These are phyloP conservation scores for Aplysina aerophoba DNA, from an alignment of 37 sponge, comb jelly and placozoan genomes.

Conservation along the genomic window DNA sequence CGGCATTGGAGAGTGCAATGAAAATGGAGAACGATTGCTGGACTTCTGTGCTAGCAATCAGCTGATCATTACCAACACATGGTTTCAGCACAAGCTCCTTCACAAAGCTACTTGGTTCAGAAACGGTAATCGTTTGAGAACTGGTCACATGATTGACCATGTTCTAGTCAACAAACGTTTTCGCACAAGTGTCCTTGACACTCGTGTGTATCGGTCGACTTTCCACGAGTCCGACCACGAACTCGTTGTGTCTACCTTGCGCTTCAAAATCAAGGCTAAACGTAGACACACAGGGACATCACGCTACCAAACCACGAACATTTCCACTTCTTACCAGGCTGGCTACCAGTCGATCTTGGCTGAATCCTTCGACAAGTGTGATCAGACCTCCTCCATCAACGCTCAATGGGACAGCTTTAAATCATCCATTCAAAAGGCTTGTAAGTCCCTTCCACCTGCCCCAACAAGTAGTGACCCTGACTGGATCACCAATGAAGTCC, in stretches of 20 bases:
- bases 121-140: not conserved
- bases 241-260: not conserved
- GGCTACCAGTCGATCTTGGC: not conserved
- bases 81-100: conserved; percentile 13
- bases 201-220: conserved; percentile 16
- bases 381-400: not conserved
- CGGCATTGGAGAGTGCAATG: conserved; percentile 23
- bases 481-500: conserved; percentile 12
- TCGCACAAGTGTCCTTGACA: conserved; percentile 1
- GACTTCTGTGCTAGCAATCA: conserved; percentile 30
- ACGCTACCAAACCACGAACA: not conserved
- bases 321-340: not conserved
- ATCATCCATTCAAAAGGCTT: no score
- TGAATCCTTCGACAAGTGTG: not conserved
- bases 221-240: conserved; percentile 10
- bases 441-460: not conserved
- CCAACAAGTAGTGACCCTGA: not conserved
- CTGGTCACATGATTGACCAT: conserved; percentile 26
- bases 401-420: not conserved
- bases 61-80: conserved; percentile 1
- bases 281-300: not conserved
- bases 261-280: conserved; percentile 3
- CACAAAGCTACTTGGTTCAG: conserved; percentile 6
- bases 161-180: conserved; percentile 17
- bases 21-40: conserved; percentile 11